Evolutionary conservation across 2,113 vertebrate species (phyloP).

Genomic region (Orthochromis indermauri): DNA sequence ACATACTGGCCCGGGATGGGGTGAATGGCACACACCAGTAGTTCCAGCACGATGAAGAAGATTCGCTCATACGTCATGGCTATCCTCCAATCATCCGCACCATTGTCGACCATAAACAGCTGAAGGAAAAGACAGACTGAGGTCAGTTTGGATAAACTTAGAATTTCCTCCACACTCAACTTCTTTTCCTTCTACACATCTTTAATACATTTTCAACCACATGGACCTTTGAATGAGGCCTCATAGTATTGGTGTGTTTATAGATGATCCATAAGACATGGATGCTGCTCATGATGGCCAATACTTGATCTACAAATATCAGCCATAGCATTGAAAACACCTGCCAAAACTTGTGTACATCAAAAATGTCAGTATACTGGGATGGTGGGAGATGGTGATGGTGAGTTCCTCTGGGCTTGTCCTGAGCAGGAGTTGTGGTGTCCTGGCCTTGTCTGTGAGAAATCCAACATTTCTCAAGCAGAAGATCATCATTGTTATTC

Average conservation of each 20-base stretch:
- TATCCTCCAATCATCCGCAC: conserved; percentile 93
- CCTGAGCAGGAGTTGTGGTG: neutral
- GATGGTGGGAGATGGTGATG: neutral
- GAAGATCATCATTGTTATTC: neutral
- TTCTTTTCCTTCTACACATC: neutral
- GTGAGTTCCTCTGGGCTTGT: neutral
- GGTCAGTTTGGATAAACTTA: neutral
- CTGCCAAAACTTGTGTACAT: neutral
- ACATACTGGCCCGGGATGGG: conserved; percentile 88
- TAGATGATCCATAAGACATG: neutral
- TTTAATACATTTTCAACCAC: neutral
- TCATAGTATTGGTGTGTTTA: neutral
- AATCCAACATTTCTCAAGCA: neutral
- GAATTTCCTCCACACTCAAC: neutral
- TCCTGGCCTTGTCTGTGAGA: neutral
- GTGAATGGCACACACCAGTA: conserved; percentile 89
- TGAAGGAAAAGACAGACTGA: conserved; percentile 18
- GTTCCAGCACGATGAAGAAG: conserved; percentile 88
- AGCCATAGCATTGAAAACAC: neutral
- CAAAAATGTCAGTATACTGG: neutral
- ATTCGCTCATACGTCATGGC: conserved; percentile 90
- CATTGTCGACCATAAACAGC: conserved; percentile 95
- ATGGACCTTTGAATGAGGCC: neutral
- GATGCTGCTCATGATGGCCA: neutral
- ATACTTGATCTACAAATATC: neutral